These are phyloP conservation scores for Fulmarus glacialis DNA, from an alignment of 2,113 vertebrate genomes.

Conservation along the genomic window DNA sequence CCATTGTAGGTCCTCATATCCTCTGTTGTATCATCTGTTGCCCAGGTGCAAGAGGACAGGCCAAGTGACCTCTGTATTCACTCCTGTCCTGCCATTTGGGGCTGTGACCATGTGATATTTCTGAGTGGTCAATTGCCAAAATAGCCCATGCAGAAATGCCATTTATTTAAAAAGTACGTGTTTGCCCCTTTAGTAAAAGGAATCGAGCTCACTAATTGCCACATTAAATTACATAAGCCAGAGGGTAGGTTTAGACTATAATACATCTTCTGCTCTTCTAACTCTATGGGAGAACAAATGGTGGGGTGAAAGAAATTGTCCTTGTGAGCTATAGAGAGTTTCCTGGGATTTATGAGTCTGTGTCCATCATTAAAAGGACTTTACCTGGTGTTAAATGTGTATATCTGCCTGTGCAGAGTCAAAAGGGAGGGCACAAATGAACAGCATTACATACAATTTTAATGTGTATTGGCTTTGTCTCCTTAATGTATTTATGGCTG, in stretches of 20 bases:
- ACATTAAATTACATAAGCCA: not conserved
- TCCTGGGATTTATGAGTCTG: not conserved
- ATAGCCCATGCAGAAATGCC: not conserved
- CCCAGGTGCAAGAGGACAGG: not conserved
- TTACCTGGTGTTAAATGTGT: not conserved
- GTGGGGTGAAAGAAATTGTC: not conserved
- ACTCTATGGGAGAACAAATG: not conserved
- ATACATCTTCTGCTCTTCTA: not conserved
- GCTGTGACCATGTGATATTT: not conserved
- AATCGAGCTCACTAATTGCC: not conserved
- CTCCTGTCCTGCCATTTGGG: not conserved
- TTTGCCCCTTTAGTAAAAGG: not conserved
- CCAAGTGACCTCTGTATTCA: not conserved
- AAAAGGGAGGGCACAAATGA: not conserved
- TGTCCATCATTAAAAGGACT: not conserved
- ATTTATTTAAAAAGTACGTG: not conserved
- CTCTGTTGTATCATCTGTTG: not conserved
- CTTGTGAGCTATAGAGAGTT: not conserved
- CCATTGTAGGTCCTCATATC: not conserved
- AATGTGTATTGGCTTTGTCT: conserved; percentile 22
- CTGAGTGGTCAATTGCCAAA: not conserved
- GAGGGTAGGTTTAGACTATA: not conserved
- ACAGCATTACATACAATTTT: not conserved
- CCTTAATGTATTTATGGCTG: not conserved
- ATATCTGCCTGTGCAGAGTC: not conserved